Evolutionary conservation across 1,140 invertebrate genomes (phyloP).

Genomic region (Streblospio benedicti): DNA sequence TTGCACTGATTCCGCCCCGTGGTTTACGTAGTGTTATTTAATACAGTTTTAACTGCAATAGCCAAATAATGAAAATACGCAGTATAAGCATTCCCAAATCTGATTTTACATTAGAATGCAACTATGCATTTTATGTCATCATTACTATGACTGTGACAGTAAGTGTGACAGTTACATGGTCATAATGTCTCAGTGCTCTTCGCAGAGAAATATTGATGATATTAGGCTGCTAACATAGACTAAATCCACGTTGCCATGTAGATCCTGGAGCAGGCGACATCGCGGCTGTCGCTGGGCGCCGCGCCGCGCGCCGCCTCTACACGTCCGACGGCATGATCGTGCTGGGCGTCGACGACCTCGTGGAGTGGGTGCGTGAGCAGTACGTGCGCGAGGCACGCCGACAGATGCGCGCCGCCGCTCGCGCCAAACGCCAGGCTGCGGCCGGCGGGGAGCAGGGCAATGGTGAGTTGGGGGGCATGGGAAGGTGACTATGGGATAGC

Average conservation of each 20-base stretch:
- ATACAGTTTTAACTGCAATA: constrained; percentile 1
- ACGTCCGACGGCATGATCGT: constrained; percentile 38
- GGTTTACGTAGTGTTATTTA: not conserved
- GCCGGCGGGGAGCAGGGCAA: not conserved
- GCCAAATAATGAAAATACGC: no score
- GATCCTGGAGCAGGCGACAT: constrained; percentile 41
- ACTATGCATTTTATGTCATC: no score
- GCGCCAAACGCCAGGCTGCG: constrained; percentile 6
- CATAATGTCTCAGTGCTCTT: no score
- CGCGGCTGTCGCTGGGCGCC: constrained; percentile 32
- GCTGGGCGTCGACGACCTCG: constrained; percentile 40
- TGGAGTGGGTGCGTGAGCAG: constrained; percentile 35
- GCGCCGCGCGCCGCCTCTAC: constrained; percentile 38
- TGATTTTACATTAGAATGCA: no score
- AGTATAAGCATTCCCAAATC: no score
- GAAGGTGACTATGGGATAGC: no score
- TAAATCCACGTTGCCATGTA: no score
- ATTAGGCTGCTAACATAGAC: no score
- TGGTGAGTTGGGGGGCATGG: not conserved
- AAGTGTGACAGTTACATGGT: no score
- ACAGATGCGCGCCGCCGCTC: constrained; percentile 6
- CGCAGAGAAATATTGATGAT: no score
- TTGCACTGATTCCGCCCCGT: no score
- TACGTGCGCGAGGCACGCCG: constrained; percentile 24
- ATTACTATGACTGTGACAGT: no score